Percentiles rank a stretch among this genome's conserved stretches.
Evolutionary conservation across 1,140 invertebrate genomes (phyloP).

Genomic region (Lepidurus packardi): DNA sequence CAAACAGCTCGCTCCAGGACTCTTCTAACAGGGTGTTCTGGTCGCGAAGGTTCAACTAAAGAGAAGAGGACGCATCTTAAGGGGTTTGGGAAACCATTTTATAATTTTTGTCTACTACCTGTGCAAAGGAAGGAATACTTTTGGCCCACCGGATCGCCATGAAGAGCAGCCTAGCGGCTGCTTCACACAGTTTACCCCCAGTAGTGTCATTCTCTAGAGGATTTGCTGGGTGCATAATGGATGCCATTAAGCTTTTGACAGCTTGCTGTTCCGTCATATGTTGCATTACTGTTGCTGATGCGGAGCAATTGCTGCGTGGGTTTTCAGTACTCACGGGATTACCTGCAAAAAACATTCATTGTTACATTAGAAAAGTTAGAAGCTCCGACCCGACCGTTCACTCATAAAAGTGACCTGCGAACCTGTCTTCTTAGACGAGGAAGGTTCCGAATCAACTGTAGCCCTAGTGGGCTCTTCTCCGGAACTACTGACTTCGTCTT

Average conservation of each 20-base stretch:
- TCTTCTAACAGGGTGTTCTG: conserved; percentile 66
- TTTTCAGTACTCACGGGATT: neutral
- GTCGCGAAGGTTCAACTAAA: conserved; percentile 61
- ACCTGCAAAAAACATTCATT: neutral
- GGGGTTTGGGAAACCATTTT: neutral
- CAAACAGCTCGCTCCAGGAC: conserved; percentile 78
- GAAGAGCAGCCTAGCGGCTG: conserved; percentile 69
- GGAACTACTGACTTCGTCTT: conserved; percentile 68
- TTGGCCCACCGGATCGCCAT: conserved; percentile 69
- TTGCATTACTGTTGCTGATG: neutral
- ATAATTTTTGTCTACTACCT: conserved; percentile 46
- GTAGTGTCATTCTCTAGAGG: conserved; percentile 33
- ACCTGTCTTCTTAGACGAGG: neutral
- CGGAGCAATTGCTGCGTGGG: neutral
- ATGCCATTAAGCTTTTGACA: neutral
- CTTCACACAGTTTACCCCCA: conserved; percentile 62
- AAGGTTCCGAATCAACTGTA: conserved; percentile 31
- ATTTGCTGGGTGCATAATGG: conserved; percentile 29
- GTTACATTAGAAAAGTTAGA: neutral
- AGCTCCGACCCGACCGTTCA: too few species aligned
- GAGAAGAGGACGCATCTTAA: conserved; percentile 22
- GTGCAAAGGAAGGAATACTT: conserved; percentile 65
- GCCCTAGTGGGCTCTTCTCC: conserved; percentile 39
- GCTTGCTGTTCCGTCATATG: neutral
- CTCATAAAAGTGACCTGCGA: too few species aligned